A percentile compares a stretch with the other conserved stretches of the same genome.
phyloP scores from a whole-genome alignment of 2,113 vertebrate genomes.

The Isurus oxyrinchus region DNA sequence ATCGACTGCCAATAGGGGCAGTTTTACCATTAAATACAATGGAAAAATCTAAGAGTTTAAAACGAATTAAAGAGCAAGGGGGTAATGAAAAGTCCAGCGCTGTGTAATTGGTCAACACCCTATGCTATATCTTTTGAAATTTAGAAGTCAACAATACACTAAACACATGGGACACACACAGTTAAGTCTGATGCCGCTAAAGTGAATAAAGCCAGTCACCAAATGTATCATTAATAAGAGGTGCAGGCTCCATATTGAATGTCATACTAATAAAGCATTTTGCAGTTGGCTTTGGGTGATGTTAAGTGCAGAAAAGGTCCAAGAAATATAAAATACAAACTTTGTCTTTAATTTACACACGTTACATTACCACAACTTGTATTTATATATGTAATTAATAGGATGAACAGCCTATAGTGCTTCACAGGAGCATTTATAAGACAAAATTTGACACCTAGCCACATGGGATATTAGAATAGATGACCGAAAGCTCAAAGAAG shows the following conservation, averaged over 20 bases:
- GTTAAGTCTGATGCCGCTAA: too few relatives aligned
- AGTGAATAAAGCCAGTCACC: background rate
- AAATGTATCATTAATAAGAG: background rate
- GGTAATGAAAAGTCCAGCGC: background rate
- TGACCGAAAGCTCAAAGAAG: background rate
- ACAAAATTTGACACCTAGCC: background rate
- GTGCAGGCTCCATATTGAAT: too few relatives aligned
- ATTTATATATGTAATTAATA: too few relatives aligned
- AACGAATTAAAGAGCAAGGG: background rate
- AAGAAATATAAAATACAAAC: background rate
- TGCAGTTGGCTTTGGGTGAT: background rate
- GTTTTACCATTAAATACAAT: background rate
- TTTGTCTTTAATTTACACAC: too few relatives aligned
- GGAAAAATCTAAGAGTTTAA: background rate
- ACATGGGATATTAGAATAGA: background rate
- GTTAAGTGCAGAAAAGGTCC: background rate
- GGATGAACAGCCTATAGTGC: too few relatives aligned
- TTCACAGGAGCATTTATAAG: background rate
- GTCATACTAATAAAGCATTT: background rate
- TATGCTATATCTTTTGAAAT: too few relatives aligned
- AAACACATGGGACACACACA: background rate
- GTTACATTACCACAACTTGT: background rate
- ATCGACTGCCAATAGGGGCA: too few relatives aligned
- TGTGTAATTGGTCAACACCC: background rate
- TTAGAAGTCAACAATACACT: background rate